Evolutionary conservation across 2,888 invertebrate genomes (phyloP).

Genomic region (Liopterus haemorrhoidalis): DNA sequence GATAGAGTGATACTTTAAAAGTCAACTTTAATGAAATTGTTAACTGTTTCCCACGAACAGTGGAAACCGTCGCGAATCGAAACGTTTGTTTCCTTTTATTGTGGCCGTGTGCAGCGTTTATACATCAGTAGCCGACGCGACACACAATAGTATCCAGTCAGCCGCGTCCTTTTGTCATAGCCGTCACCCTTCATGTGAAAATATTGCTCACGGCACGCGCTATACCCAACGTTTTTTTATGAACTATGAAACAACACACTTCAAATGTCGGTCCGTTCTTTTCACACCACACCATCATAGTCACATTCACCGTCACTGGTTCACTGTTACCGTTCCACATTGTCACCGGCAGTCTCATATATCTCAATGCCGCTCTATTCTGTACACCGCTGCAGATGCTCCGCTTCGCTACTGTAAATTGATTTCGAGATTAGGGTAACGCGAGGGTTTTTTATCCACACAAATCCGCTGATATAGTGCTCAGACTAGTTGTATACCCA

Average conservation of each 20-base stretch:
- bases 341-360: no score
- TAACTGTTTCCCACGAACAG: slow-evolving; percentile 1
- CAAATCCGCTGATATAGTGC: slow-evolving; percentile 10
- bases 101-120: neutral
- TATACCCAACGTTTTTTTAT: slow-evolving; percentile 12
- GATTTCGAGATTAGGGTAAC: slow-evolving; percentile 8
- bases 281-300: neutral
- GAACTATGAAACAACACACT: slow-evolving; percentile 11
- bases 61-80: slow-evolving; percentile 2
- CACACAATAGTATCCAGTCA: slow-evolving; percentile 1
- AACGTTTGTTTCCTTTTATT: slow-evolving; percentile 2
- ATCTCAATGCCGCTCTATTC: no score
- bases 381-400: slow-evolving; percentile 8
- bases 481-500: no score
- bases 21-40: neutral
- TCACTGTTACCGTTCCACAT: no score
- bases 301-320: neutral
- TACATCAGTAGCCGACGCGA: slow-evolving; percentile 2
- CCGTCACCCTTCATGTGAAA: slow-evolving; percentile 14
- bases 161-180: neutral
- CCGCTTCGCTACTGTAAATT: slow-evolving; percentile 8
- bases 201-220: slow-evolving; percentile 12
- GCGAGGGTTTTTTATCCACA: slow-evolving; percentile 12
- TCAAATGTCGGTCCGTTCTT: neutral
- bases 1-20: no score